Evolutionary conservation across 2,888 invertebrate genomes (phyloP).

Genomic region (Pteria penguin): DNA sequence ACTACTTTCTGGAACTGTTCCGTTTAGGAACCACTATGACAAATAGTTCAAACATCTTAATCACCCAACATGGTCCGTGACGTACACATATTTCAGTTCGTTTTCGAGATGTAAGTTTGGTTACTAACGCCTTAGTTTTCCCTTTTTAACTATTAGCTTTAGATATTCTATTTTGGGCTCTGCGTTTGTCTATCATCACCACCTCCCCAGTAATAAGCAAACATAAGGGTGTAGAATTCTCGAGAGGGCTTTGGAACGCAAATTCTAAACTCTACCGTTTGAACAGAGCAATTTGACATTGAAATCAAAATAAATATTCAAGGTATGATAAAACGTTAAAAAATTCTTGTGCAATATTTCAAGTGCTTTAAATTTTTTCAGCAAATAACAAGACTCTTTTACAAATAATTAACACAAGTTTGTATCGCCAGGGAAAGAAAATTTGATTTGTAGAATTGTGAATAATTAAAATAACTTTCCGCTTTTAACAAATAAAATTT

Average conservation of each 20-base stretch:
- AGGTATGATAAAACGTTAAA: not conserved
- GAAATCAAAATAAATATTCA: constrained; percentile 25
- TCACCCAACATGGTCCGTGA: too few species aligned
- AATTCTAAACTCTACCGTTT: not conserved
- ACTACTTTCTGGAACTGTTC: too few species aligned
- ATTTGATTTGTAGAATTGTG: not conserved
- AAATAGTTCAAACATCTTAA: not conserved
- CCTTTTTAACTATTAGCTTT: constrained; percentile 14
- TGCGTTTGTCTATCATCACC: not conserved
- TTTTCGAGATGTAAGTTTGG: constrained; percentile 24
- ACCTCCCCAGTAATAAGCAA: not conserved
- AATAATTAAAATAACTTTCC: not conserved
- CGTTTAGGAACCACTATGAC: too few species aligned
- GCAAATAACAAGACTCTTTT: too few species aligned
- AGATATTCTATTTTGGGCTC: constrained; percentile 17
- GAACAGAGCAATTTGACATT: constrained; percentile 7
- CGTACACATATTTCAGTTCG: not conserved
- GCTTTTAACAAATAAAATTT: not conserved
- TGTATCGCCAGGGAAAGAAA: too few species aligned
- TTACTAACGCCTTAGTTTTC: constrained; percentile 12
- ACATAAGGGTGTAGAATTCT: too few species aligned
- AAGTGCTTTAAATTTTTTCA: not conserved
- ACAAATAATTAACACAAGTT: too few species aligned
- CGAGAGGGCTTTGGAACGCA: constrained; percentile 14
- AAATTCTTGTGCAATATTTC: not conserved